phyloP scores from a whole-genome alignment of 2,888 invertebrate genomes.

The Pilophorus perplexus region DNA sequence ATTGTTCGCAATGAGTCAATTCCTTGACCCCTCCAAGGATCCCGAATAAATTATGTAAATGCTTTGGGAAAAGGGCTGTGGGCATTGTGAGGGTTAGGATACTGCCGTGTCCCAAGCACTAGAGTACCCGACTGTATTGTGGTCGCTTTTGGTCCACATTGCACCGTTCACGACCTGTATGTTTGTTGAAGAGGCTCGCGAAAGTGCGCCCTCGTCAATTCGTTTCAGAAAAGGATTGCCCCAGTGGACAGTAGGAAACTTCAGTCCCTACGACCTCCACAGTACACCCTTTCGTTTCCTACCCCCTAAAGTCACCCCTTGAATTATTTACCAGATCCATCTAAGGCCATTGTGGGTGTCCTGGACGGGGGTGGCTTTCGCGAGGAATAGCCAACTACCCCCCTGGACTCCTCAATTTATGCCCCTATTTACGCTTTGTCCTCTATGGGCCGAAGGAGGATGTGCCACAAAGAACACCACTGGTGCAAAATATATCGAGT shows the following conservation, averaged over 20 bases:
- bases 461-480: conserved; percentile 16
- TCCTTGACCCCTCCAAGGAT: conserved; percentile 36
- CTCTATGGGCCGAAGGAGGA: conserved; percentile 28
- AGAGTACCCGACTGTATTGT: conserved; percentile 27
- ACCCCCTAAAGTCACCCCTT: conserved; percentile 28
- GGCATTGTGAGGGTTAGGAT: conserved; percentile 35
- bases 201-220: conserved; percentile 25
- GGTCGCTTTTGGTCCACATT: conserved; percentile 21
- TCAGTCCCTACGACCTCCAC: conserved; percentile 14
- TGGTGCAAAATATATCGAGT: conserved; percentile 24
- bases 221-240: conserved; percentile 29
- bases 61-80: conserved; percentile 29
- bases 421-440: conserved; percentile 39
- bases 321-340: conserved; percentile 42
- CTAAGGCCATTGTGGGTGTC: conserved; percentile 26
- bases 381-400: conserved; percentile 35
- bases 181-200: conserved; percentile 25
- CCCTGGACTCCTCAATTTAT: conserved; percentile 38
- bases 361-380: conserved; percentile 10
- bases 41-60: conserved; percentile 41
- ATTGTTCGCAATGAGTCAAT: conserved; percentile 42
- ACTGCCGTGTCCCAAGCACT: conserved; percentile 16
- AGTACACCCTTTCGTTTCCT: conserved; percentile 7
- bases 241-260: conserved; percentile 22
- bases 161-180: conserved; percentile 28